These are phyloP conservation scores for Ophraella communa DNA, from an alignment of 2,888 invertebrate genomes.

Conservation along the genomic window DNA sequence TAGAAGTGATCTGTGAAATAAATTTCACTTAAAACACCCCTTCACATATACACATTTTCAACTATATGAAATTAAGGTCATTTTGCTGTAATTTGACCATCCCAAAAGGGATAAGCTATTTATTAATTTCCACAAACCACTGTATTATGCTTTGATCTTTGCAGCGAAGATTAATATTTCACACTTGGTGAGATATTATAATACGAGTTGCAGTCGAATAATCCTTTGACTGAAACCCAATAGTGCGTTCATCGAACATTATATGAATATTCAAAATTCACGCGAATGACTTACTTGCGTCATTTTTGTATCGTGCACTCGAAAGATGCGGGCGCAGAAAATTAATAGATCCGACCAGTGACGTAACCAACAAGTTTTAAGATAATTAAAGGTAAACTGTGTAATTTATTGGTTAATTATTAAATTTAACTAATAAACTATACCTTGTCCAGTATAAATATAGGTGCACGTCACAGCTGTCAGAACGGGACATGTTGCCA, in stretches of 20 bases:
- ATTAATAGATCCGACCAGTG: conserved; percentile 12
- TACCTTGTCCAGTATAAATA: too few species aligned
- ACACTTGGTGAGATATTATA: conserved; percentile 32
- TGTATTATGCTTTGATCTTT: conserved; percentile 23
- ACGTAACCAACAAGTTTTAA: neutral
- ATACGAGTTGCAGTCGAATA: conserved; percentile 26
- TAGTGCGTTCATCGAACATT: conserved; percentile 24
- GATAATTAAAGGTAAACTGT: too few species aligned
- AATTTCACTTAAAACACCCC: too few species aligned
- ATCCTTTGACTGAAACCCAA: conserved; percentile 23
- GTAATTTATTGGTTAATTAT: too few species aligned
- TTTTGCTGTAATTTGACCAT: neutral
- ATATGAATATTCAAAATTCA: conserved; percentile 29
- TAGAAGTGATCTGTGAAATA: too few species aligned
- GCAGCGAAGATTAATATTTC: conserved; percentile 30
- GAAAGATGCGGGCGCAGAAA: conserved; percentile 21
- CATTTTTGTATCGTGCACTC: conserved; percentile 10
- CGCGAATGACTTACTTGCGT: conserved; percentile 24
- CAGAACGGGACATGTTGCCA: too few species aligned
- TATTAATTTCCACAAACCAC: conserved; percentile 16
- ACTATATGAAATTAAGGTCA: too few species aligned
- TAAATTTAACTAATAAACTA: too few species aligned
- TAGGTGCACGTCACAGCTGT: too few species aligned
- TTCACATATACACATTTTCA: too few species aligned
- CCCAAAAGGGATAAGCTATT: neutral